These are phyloP conservation scores for Ceratosolen solmsi DNA, from an alignment of 1,140 invertebrate species.

Conservation along the genomic window DNA sequence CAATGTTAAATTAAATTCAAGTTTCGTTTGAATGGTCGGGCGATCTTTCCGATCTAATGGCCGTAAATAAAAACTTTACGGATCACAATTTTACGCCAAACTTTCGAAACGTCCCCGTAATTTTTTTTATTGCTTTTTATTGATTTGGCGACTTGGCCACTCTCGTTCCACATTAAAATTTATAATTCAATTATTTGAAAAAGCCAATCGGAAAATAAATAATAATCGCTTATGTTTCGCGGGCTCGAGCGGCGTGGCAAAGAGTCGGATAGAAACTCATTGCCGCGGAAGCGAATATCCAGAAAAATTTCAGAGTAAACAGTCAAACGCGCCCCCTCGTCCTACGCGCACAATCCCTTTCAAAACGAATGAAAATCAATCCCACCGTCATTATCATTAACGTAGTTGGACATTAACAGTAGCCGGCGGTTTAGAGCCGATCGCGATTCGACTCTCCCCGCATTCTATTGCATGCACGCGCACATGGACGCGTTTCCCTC, in stretches of 20 bases:
- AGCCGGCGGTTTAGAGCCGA: slow-evolving; percentile 1
- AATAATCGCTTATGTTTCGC: background rate
- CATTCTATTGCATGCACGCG: slow-evolving; percentile 25
- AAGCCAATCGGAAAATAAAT: background rate
- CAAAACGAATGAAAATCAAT: slow-evolving; percentile 14
- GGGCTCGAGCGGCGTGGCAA: background rate
- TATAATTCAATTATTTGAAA: too few species aligned
- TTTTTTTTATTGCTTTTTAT: too few species aligned
- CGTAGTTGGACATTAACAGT: background rate
- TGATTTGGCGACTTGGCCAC: too few species aligned
- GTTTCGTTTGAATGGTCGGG: too few species aligned
- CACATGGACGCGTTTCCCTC: slow-evolving; percentile 8
- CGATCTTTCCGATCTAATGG: too few species aligned
- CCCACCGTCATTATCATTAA: slow-evolving; percentile 14
- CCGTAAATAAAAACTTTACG: too few species aligned
- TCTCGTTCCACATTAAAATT: too few species aligned
- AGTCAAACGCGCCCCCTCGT: background rate
- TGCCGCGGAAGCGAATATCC: background rate
- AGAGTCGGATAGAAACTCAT: background rate
- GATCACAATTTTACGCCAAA: too few species aligned
- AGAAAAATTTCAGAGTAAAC: background rate
- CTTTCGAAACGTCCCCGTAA: too few species aligned
- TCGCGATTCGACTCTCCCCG: slow-evolving; percentile 33
- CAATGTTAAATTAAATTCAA: too few species aligned
- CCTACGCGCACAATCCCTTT: too few species aligned